phyloP scores from a whole-genome alignment of 2,797 vertebrate genomes.

The Passerculus sandwichensis region DNA sequence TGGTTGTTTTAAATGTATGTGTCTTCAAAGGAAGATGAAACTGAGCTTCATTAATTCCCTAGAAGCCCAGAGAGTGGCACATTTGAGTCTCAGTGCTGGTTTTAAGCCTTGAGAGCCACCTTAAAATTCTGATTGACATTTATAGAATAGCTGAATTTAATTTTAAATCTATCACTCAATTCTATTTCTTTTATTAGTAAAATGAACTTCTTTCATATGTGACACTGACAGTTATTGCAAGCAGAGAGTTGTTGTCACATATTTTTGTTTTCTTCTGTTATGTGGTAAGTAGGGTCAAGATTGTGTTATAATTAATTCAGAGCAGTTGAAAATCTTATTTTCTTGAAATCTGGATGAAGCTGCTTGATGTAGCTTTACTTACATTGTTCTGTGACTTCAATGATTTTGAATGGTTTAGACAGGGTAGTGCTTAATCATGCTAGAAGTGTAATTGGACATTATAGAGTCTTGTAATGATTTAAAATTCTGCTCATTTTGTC shows the following conservation, averaged over 20 bases:
- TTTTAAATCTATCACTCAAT: slow-evolving; percentile 26
- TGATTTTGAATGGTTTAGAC: not conserved
- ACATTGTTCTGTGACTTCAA: not conserved
- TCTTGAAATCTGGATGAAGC: not conserved
- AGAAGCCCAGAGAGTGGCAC: not conserved
- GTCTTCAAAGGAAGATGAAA: not conserved
- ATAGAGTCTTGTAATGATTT: not conserved
- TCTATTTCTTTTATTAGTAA: slow-evolving; percentile 38
- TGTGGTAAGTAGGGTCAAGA: slow-evolving; percentile 18
- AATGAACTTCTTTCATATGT: slow-evolving; percentile 22
- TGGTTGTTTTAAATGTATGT: not conserved
- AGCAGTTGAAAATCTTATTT: not conserved
- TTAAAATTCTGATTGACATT: slow-evolving; percentile 27
- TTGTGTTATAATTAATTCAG: slow-evolving; percentile 36
- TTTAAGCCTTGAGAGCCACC: not conserved
- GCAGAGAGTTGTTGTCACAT: slow-evolving; percentile 31
- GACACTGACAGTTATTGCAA: not conserved
- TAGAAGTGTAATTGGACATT: not conserved
- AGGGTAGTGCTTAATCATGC: not conserved
- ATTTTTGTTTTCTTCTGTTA: slow-evolving; percentile 39
- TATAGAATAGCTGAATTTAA: slow-evolving; percentile 33
- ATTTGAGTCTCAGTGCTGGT: not conserved
- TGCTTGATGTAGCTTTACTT: not conserved
- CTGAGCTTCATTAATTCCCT: not conserved
- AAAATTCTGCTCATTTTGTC: not conserved